Conservation (phyloP, 1,140 invertebrate species). For the Solenopsis fugax region DNA sequence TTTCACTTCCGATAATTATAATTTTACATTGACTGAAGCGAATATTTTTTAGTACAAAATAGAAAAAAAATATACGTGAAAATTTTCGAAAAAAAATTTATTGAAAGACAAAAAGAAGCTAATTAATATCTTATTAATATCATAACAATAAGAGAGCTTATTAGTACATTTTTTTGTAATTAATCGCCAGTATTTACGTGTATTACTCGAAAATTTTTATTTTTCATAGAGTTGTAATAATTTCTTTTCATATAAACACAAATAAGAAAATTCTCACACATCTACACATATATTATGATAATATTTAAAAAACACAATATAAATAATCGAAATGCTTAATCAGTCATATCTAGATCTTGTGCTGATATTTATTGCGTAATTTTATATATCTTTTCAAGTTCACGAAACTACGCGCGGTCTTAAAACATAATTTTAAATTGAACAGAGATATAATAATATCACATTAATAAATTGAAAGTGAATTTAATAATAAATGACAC, state of each 20-base stretch:
- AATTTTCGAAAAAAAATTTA: neutral
- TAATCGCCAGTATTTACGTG: neutral
- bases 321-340: no score
- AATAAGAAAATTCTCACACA: neutral
- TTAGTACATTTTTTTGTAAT: neutral
- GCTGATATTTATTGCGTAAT: no score
- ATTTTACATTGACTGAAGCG: neutral
- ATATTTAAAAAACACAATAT: neutral
- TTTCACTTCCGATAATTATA: constrained; percentile 28
- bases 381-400: no score
- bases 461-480: no score
- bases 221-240: neutral
- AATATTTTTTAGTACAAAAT: neutral
- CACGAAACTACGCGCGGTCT: no score
- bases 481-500: no score
- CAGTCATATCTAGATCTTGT: no score
- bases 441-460: no score
- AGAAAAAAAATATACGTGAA: neutral
- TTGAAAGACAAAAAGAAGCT: neutral
- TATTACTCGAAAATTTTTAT: neutral
- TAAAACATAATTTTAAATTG: no score
- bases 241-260: neutral
- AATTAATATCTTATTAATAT: no score
- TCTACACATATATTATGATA: neutral
- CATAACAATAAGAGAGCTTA: neutral